Base-by-base conservation (phyloP, 2,888 invertebrate genomes). In the Aethes cnicana region DNA sequence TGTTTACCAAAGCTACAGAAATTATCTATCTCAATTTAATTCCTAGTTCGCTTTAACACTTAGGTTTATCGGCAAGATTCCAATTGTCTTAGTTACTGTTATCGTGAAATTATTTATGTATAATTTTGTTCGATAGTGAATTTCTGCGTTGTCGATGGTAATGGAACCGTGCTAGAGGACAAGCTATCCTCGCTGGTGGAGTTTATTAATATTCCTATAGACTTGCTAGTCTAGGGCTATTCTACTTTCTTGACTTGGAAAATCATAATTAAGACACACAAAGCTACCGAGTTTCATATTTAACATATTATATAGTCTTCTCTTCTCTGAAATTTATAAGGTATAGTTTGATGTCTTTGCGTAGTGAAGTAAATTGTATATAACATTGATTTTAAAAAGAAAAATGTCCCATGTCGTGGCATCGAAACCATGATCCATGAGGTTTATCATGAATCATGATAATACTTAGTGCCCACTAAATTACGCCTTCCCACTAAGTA, bases 41-140 rank as follows among this genome's bases (percentile, higher is more conserved):
- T 88, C 88, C 87, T 89, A 88, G 84, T 84, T 84, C 81, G 87
- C 87, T 88, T 87, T 87, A 87, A 82, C 80, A 77, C 66, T 78
- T 89, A 89, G 85, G 72, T 81, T 77, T 85, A 87, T 86, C 79
- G 84, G 84, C 82, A 84, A 74, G 76, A 82, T 85, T 87, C 87
- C 86, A 88, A 80, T 84, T 80, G 76, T 83, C 70, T 73, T 83
- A 84, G 77, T 81, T 79, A 80, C 73, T 80, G 72, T 75, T 69
- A 73, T 72, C 76, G 67, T 72, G 78, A 84, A 81, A 81, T 77
- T 69, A 62, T 64, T 78, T 77, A 77, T 70, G 72, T 84, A 85
- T 81, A 71, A 71, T 72, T 71, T 60, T 61, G 75, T 74, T 70
- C 66, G 70, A 68, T 72, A 71, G 66, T 61, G 57, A 57, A 53